These are phyloP conservation scores for Plusia festucae DNA, from an alignment of 2,888 invertebrate species.

Conservation along the genomic window DNA sequence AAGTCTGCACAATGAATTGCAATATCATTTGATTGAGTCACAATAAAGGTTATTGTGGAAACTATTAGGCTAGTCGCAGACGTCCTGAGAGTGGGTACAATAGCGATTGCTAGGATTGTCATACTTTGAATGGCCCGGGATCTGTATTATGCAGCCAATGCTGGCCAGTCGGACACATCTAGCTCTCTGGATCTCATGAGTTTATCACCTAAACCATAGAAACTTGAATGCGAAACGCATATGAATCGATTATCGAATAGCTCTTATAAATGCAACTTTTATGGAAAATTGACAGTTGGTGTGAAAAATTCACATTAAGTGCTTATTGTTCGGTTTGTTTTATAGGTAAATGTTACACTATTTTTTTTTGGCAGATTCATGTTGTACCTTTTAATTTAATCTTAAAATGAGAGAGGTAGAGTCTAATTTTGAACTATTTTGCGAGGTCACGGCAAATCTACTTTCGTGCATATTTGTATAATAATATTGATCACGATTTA, in stretches of 20 bases:
- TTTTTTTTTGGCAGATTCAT: too few relatives aligned
- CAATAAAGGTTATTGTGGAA: constrained; percentile 4
- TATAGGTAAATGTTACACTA: too few relatives aligned
- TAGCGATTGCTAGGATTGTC: not conserved
- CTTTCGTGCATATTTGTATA: too few relatives aligned
- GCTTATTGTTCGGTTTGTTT: too few relatives aligned
- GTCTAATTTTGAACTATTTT: too few relatives aligned
- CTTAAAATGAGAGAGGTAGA: too few relatives aligned
- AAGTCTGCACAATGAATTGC: not conserved
- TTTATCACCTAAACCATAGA: not conserved
- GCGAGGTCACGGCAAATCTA: too few relatives aligned
- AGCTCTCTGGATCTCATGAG: not conserved
- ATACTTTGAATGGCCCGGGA: not conserved
- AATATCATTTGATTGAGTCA: not conserved
- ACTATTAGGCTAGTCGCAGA: constrained; percentile 4
- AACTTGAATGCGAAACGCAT: not conserved
- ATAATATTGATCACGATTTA: too few relatives aligned
- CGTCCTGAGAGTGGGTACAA: not conserved
- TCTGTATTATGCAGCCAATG: constrained; percentile 1
- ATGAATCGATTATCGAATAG: not conserved
- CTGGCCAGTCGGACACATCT: not conserved
- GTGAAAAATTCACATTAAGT: too few relatives aligned
- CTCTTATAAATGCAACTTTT: too few relatives aligned
- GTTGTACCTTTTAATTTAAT: too few relatives aligned
- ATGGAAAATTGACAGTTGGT: too few relatives aligned